These are phyloP conservation scores for Eristalis arbustorum DNA, from an alignment of 2,888 invertebrate species.

Conservation along the genomic window DNA sequence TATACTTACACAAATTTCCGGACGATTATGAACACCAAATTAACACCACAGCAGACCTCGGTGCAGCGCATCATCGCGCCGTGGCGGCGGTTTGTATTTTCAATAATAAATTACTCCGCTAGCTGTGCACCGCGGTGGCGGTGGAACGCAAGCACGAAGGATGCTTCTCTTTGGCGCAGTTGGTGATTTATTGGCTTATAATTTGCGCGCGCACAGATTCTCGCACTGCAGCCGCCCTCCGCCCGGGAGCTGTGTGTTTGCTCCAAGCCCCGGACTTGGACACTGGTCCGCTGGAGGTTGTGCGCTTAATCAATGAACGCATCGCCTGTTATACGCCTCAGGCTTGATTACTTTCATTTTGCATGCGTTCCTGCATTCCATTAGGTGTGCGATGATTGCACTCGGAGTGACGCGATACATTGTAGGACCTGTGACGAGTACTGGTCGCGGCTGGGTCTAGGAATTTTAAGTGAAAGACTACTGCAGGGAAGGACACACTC, in stretches of 20 bases:
- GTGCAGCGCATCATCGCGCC: conserved; percentile 74
- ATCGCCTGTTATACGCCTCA: conserved; percentile 61
- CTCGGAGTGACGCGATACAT: conserved; percentile 32
- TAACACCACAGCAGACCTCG: conserved; percentile 75
- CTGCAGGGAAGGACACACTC: neutral
- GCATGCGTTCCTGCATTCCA: conserved; percentile 64
- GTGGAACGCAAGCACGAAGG: conserved; percentile 17
- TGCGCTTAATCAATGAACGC: conserved; percentile 59
- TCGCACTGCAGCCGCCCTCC: neutral
- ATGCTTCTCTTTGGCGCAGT: conserved; percentile 59
- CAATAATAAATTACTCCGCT: conserved; percentile 73
- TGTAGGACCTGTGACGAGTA: conserved; percentile 11
- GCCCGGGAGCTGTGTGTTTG: neutral
- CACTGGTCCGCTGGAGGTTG: conserved; percentile 27
- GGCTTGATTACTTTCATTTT: conserved; percentile 55
- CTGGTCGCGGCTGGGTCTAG: neutral
- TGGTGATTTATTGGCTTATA: conserved; percentile 79
- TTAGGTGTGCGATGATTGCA: conserved; percentile 50
- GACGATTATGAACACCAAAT: conserved; percentile 75
- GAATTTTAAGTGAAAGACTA: neutral
- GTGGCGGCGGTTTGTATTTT: conserved; percentile 73
- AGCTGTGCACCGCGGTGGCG: conserved; percentile 9
- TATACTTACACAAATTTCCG: conserved; percentile 69
- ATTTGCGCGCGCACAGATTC: conserved; percentile 76
- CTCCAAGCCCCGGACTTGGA: conserved; percentile 12